Conservation (phyloP, 2,797 vertebrate genomes). For the Microhierax caerulescens region DNA sequence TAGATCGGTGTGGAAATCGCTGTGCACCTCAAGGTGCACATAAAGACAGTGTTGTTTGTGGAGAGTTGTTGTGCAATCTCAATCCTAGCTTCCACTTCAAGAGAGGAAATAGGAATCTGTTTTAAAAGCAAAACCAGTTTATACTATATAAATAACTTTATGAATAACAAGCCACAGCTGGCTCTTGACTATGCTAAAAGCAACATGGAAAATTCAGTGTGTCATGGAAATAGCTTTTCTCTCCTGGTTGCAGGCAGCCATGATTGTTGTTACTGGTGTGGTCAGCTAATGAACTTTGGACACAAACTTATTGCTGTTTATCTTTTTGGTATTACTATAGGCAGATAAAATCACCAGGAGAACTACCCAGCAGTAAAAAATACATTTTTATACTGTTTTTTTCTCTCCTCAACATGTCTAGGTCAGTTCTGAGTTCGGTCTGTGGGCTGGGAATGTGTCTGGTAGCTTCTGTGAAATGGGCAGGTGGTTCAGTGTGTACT, state of each 20-base stretch:
- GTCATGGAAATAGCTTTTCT: background rate
- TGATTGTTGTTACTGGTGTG: background rate
- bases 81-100: background rate
- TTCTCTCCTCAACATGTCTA: fast-evolving
- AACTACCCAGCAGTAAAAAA: background rate
- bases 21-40: background rate
- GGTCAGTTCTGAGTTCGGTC: background rate
- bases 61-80: background rate
- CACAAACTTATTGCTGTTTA: background rate
- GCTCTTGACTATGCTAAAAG: background rate
- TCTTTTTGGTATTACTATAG: background rate
- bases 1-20: background rate
- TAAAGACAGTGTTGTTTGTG: background rate
- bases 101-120: background rate
- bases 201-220: background rate
- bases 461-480: background rate
- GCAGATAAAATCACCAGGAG: background rate
- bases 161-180: background rate
- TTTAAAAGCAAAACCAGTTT: background rate
- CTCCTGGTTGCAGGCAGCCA: background rate
- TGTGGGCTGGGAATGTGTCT: background rate
- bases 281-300: background rate
- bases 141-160: background rate
- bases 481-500: background rate
- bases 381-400: background rate